Percentiles rank a stretch among this genome's conserved stretches.
Evolutionary conservation across 2,888 invertebrate species (phyloP).

Genomic region (Ceramica pisi): DNA sequence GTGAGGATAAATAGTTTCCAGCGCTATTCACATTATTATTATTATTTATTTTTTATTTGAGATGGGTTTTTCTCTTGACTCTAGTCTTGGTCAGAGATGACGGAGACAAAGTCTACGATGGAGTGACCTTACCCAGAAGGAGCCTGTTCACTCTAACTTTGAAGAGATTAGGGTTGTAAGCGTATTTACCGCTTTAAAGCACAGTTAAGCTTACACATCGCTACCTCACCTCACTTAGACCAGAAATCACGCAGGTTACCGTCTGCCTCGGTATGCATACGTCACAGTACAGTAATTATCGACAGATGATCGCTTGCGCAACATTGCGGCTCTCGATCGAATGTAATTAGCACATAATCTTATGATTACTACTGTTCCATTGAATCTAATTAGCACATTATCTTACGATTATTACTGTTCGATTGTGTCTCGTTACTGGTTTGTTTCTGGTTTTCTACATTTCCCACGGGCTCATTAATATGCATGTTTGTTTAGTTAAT

Average conservation of each 20-base stretch:
- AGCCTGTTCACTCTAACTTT: too few relatives aligned
- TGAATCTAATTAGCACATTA: conserved; percentile 36
- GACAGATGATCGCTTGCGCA: conserved; percentile 58
- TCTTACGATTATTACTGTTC: conserved; percentile 40
- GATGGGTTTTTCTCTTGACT: too few relatives aligned
- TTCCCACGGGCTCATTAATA: conserved; percentile 48
- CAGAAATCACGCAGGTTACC: conserved; percentile 55
- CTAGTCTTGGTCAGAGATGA: too few relatives aligned
- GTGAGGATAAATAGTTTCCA: too few relatives aligned
- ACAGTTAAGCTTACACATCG: conserved; percentile 5
- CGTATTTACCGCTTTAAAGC: not conserved
- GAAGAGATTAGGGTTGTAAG: too few relatives aligned
- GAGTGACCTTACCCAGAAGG: too few relatives aligned
- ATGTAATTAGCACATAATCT: conserved; percentile 51
- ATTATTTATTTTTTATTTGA: too few relatives aligned
- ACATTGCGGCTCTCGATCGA: conserved; percentile 34
- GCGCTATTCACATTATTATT: too few relatives aligned
- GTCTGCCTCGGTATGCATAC: conserved; percentile 65
- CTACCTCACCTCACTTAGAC: not conserved
- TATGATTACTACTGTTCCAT: conserved; percentile 32
- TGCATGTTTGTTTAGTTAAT: conserved; percentile 30
- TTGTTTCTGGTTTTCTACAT: conserved; percentile 39
- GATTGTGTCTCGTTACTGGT: conserved; percentile 23
- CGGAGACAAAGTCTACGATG: too few relatives aligned
- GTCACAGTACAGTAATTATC: conserved; percentile 54